phyloP scores from a whole-genome alignment of 2,113 vertebrate species.

The Gulo gulo region DNA sequence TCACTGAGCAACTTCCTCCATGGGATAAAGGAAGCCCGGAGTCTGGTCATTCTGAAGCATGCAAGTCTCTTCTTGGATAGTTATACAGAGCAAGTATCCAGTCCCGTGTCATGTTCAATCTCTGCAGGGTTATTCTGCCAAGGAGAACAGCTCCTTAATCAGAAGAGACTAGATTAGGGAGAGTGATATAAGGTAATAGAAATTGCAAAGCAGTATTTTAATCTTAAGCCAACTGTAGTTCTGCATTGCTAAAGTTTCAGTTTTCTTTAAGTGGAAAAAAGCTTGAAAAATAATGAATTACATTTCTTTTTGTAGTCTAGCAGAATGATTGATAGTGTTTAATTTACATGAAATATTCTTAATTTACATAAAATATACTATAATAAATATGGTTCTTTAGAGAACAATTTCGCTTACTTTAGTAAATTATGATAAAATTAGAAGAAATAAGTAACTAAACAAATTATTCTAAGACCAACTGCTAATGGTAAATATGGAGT shows the following conservation, averaged over 20 bases:
- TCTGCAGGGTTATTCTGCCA: conserved; percentile 67
- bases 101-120: conserved; percentile 69
- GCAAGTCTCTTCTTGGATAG: conserved; percentile 91
- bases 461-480: conserved; percentile 28
- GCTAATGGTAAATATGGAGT: neutral
- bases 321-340: neutral
- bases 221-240: conserved; percentile 39
- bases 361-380: neutral
- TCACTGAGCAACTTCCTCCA: conserved; percentile 92
- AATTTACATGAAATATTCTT: neutral
- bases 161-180: conserved; percentile 71
- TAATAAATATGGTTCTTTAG: neutral
- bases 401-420: conserved; percentile 20
- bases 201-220: conserved; percentile 44
- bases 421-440: conserved; percentile 35
- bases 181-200: conserved; percentile 57
- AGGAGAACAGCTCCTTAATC: conserved; percentile 62
- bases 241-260: conserved; percentile 35
- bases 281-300: conserved; percentile 22
- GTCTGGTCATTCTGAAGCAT: conserved; percentile 92
- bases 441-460: conserved; percentile 25
- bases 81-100: conserved; percentile 90
- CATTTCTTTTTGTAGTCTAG: conserved; percentile 30
- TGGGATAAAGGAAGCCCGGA: conserved; percentile 87
- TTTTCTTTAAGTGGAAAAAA: conserved; percentile 24